A percentile compares a stretch with the other conserved stretches of the same genome.
phyloP scores from a whole-genome alignment of 2,888 invertebrate species.

The Phaonia tiefii region DNA sequence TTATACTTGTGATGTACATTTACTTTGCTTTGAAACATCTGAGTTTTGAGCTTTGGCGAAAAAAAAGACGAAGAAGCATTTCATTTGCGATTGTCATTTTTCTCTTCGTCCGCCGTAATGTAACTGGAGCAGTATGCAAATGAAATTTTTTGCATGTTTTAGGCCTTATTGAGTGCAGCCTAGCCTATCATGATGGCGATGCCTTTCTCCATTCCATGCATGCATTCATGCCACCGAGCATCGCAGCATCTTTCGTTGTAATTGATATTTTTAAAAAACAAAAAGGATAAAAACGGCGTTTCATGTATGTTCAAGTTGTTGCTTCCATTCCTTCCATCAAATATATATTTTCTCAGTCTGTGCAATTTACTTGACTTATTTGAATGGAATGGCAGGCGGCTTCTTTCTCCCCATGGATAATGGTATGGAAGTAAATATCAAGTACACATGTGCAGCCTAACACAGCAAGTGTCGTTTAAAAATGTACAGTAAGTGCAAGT shows the following conservation, averaged over 20 bases:
- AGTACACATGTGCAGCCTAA: no score
- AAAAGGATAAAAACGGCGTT: no score
- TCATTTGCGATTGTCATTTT: conserved; percentile 76
- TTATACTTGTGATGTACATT: neutral
- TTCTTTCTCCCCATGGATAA: no score
- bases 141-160: conserved; percentile 74
- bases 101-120: conserved; percentile 75
- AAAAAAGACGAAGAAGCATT: conserved; percentile 63
- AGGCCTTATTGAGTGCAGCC: neutral
- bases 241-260: conserved; percentile 20
- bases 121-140: conserved; percentile 75
- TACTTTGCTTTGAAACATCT: neutral
- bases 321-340: no score
- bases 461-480: no score
- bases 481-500: no score
- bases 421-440: no score
- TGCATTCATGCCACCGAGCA: neutral
- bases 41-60: neutral
- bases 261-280: conserved; percentile 42
- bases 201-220: neutral
- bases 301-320: no score
- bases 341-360: no score
- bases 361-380: no score
- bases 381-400: no score
- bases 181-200: conserved; percentile 29